Base-by-base conservation (phyloP, 2,888 invertebrate genomes). In the Microchrysa polita region DNA sequence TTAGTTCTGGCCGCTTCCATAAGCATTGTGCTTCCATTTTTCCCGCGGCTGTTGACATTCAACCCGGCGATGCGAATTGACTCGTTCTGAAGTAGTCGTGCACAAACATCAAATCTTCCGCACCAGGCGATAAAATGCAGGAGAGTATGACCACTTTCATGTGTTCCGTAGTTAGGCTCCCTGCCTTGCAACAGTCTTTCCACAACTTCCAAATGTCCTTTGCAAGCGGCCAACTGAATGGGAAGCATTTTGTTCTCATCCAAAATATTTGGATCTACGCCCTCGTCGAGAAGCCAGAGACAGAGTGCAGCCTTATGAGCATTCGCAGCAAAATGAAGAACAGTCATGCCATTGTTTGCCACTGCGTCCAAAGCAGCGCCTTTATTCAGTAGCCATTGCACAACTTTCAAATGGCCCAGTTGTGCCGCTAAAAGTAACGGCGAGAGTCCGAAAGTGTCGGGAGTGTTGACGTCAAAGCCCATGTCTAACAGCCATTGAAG, bases 261-360 rank as follows among this genome's bases (percentile, higher is more conserved):
- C 10, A 22, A 5, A 22, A n/a, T 44, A 22, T 44, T 14, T 9
- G 65, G 65, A 48, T 65, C 22, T 1, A 65, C 14, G 20, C 42
- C 44, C 22, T 18, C 67, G 55, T 14, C 77, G 75, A 44, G 0
- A 12, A 61, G 55, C 55, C 55, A 55, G 2, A 16, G 10, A 18
- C 55, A 55, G 5, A 18, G 14, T 7, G 2, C 18, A 20, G 55
- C 5, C 22, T 16, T 55, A 18, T 4, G 10, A 16, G 55, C 55
- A 20, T 55, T 20, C 5, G 55, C 55, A 9, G 55, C 55, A 2
- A 55, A 20, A 55, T 55, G 55, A 18, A 55, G 18, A 7, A 55
- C 22, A 1, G 18, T 55, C 10, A 20, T 10, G 7, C 55, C 55
- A 2, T n/a, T 55, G 2, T 55, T n/a, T 5, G 55, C 20, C 16